These are phyloP conservation scores for Clavelina lepadiformis DNA, from an alignment of 23 tunicate species.

Conservation along the genomic window DNA sequence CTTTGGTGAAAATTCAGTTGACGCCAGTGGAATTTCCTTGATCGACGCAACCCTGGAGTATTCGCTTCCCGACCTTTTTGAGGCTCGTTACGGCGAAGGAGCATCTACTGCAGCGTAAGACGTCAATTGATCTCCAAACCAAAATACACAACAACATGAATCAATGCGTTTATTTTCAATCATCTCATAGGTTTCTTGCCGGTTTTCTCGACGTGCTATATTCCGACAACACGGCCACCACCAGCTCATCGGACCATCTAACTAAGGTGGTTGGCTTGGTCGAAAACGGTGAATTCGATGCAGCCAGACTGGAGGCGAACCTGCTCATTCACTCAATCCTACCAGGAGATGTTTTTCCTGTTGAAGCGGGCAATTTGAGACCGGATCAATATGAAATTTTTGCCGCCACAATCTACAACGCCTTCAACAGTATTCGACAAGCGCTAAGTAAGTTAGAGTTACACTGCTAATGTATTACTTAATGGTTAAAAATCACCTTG, in stretches of 20 bases:
- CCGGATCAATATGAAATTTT: background rate
- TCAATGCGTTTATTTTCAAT: background rate
- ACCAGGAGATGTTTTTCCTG: background rate
- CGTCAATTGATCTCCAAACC: background rate
- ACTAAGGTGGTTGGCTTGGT: constrained; percentile 30
- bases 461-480: no score
- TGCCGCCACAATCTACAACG: background rate
- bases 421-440: constrained; percentile 5
- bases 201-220: constrained; percentile 17
- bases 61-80: constrained; percentile 25
- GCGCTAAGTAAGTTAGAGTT: constrained; percentile 1
- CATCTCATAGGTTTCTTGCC: constrained; percentile 17
- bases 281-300: constrained; percentile 24
- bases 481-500: no score
- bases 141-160: background rate
- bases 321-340: constrained; percentile 13
- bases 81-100: constrained; percentile 8
- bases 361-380: background rate
- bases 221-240: background rate
- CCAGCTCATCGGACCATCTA: background rate
- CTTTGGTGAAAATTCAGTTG: constrained; percentile 24
- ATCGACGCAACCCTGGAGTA: constrained; percentile 14
- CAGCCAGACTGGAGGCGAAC: constrained; percentile 26
- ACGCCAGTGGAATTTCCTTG: constrained; percentile 13
- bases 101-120: constrained; percentile 39